Percentiles rank a stretch among this genome's conserved stretches.
These are phyloP conservation scores for Festucalex cinctus DNA, from an alignment of 2,113 vertebrate species.

Conservation along the genomic window DNA sequence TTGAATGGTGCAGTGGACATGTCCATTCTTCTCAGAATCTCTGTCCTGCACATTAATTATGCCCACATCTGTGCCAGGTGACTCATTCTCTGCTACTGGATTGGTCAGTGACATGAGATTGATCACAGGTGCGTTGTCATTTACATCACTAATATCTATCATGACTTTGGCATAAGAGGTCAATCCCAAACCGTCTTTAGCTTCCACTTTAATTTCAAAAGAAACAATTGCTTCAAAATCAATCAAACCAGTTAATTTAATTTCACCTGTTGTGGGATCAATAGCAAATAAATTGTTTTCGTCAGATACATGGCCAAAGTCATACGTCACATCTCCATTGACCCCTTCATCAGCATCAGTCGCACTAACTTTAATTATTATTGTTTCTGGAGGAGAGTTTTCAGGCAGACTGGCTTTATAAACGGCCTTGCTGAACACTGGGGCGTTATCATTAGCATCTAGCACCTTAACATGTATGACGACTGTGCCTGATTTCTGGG, in stretches of 20 bases:
- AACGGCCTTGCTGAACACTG: slow-evolving; percentile 48
- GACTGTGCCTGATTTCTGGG: slow-evolving; percentile 53
- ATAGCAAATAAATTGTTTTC: too few species aligned
- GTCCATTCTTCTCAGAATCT: slow-evolving; percentile 68
- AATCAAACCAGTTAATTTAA: neutral
- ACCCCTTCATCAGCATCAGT: neutral
- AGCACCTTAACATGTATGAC: slow-evolving; percentile 56
- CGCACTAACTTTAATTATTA: neutral
- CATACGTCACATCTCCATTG: neutral
- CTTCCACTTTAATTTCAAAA: too few species aligned
- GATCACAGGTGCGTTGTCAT: slow-evolving; percentile 72
- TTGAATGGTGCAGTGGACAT: slow-evolving; percentile 58
- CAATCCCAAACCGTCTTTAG: slow-evolving; percentile 59
- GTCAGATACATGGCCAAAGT: too few species aligned
- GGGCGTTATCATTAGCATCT: slow-evolving; percentile 56
- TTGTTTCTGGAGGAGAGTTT: neutral
- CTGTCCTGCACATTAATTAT: slow-evolving; percentile 73
- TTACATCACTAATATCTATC: slow-evolving; percentile 65
- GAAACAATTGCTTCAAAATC: too few species aligned
- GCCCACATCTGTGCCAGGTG: slow-evolving; percentile 66
- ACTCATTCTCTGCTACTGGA: slow-evolving; percentile 57
- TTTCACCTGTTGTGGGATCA: neutral
- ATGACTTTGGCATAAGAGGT: slow-evolving; percentile 56
- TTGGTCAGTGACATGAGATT: slow-evolving; percentile 60
- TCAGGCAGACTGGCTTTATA: slow-evolving; percentile 27